Base-by-base conservation (phyloP, 2,888 invertebrate species). In the Himalopsyche anomala region DNA sequence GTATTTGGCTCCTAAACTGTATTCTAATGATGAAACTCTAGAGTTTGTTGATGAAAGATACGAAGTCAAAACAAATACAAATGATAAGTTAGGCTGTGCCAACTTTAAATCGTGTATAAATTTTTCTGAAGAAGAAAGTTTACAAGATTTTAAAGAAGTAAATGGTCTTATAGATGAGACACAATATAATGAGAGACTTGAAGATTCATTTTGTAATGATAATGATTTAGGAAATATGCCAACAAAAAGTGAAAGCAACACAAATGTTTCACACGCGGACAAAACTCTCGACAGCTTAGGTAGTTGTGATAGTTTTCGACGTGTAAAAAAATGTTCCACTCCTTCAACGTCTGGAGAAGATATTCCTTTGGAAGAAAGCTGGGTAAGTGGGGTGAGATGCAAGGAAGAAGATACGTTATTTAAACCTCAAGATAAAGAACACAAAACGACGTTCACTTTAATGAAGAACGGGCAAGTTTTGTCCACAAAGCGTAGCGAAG, bases 311-410 rank as follows among this genome's bases (percentile, higher is more conserved):
- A 62, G 62, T 62, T 62, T 62, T 5, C 19, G 62, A 62, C 19
- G 19, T 12, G 62, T 2, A 11, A 62, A 62, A 1, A 28, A 62
- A 19, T 62, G 62, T 19, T 62, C 62, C n/a, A 62, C 19, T 15
- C 62, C 62, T n/a, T 19, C 62, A 19, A 19, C 62, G 9, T 62
- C 62, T 28, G 62, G 62, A 6, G 62, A 62, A 62, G 62, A 62
- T 62, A 62, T 62, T 9, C 62, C 62, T 9, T 19, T 62, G 62
- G 62, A 62, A 62, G 62, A 62, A 19, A 62, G 62, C 28, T 62
- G 62, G 62, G 19, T 62, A 28, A 62, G 62, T 62, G 62, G 62
- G 19, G 62, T 62, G 62, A 6, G 62, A 9, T 62, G 62, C 19
- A 62, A 62, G 5, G 62, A 62, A 62, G 62, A 62, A 19, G 62